Conservation (phyloP, 2,888 invertebrate species). For the Cheilosia grossa region DNA sequence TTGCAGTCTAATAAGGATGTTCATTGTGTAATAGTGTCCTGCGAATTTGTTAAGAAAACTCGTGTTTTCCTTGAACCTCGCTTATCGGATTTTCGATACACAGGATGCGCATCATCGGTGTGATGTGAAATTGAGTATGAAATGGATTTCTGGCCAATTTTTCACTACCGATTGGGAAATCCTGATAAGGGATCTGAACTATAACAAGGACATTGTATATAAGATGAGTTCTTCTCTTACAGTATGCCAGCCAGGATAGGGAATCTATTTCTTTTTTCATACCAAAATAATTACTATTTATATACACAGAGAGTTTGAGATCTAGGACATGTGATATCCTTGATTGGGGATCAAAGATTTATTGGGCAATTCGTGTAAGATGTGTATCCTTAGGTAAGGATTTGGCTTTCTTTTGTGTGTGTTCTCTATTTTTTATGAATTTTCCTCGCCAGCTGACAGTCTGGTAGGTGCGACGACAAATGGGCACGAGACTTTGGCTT, state of each 20-base stretch:
- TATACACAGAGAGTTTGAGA: slow-evolving; percentile 24
- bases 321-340: slow-evolving; percentile 61
- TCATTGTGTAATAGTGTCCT: slow-evolving; percentile 55
- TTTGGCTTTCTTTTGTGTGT: slow-evolving; percentile 21
- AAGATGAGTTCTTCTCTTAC: slow-evolving; percentile 36
- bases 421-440: slow-evolving; percentile 22
- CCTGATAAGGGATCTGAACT: slow-evolving; percentile 51
- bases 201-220: slow-evolving; percentile 8
- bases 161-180: slow-evolving; percentile 34
- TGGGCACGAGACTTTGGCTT: slow-evolving; percentile 58
- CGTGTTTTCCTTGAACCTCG: slow-evolving; percentile 41
- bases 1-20: slow-evolving; percentile 51
- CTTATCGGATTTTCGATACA: slow-evolving; percentile 54
- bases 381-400: slow-evolving; percentile 29
- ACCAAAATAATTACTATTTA: slow-evolving; percentile 44
- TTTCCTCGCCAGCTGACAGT: slow-evolving; percentile 54
- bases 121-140: slow-evolving; percentile 69
- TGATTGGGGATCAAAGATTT: slow-evolving; percentile 71
- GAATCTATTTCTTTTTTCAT: slow-evolving; percentile 27
- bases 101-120: slow-evolving; percentile 11
- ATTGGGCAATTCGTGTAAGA: slow-evolving; percentile 60
- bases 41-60: slow-evolving; percentile 48
- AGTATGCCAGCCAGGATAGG: slow-evolving; percentile 36
- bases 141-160: slow-evolving; percentile 52
- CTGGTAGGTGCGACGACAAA: slow-evolving; percentile 38